Percentiles rank a stretch among this genome's conserved stretches.
Evolutionary conservation across 2,113 vertebrate species (phyloP).

Genomic region (Paracanthobrama guichenoti): DNA sequence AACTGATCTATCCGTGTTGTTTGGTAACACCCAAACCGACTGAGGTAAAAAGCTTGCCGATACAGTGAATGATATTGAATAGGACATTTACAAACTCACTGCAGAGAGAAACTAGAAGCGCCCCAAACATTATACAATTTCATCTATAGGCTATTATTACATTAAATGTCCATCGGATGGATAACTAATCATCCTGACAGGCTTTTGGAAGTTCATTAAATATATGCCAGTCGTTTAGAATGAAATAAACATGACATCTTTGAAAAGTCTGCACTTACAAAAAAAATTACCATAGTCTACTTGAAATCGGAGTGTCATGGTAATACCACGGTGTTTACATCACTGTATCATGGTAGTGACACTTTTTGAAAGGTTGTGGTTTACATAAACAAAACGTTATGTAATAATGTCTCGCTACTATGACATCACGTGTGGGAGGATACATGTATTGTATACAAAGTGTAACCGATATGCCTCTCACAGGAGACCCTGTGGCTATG

Average conservation of each 20-base stretch:
- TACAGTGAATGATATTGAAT: neutral
- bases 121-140: no score
- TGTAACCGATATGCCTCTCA: conserved; percentile 8
- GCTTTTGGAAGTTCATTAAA: neutral
- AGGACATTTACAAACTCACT: neutral
- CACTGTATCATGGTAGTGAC: neutral
- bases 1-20: neutral
- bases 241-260: neutral
- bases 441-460: neutral
- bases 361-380: neutral
- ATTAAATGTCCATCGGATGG: neutral
- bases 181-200: neutral
- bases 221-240: neutral
- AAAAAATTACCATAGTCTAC: neutral
- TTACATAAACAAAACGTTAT: conserved; percentile 18
- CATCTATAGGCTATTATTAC: neutral
- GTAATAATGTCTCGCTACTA: neutral
- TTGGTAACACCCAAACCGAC: neutral
- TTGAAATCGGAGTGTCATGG: neutral
- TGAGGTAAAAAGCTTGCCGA: neutral
- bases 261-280: neutral
- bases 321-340: neutral
- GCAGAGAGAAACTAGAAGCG: no score
- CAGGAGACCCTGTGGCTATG: neutral
- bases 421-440: conserved; percentile 30